Evolutionary conservation across 2,888 invertebrate genomes (phyloP), one percentile per base, ranked within the genome.

Genomic region (Orthosia gothica): DNA sequence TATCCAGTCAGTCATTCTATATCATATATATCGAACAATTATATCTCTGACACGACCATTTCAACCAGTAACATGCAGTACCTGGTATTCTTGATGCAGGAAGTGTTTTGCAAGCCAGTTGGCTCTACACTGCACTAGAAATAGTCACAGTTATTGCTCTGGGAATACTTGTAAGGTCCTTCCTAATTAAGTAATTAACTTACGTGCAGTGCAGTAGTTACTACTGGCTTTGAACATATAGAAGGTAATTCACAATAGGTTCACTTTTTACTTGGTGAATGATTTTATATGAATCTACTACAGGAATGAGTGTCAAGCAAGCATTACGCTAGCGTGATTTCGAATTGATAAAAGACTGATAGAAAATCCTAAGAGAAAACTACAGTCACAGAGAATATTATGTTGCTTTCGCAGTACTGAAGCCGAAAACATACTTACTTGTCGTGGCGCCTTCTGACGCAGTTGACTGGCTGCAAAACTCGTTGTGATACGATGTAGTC

Each of bases 71-170:
- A 59, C 47, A 61, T 49, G 69, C 74, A 83, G 74, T 81, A 63
- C 58, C 74, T 74, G 66, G 45, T 83, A 84, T 84, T 85, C 85
- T 85, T 73, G 67, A 84, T 67, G 67, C 80, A 85, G 89, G 90
- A 90, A 89, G 84, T 85, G 63, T 69, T 85, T 79, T 73, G 68
- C 71, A 75, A 88, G 82, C 74, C 75, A 80, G 78, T 76, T 83
- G 75, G 81, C 71, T 84, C 84, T 71, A 81, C 84, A 74, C 55
- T 62, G 32, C 49, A 77, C 79, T 75, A 70, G 71, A 50, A 64
- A 52, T 58, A 58, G 16, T 16, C 20, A 9, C 58, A 18, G 61
- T 57, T 76, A 76, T 69, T 71, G 74, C 65, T 32, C 74, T 68
- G 82, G 76, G 82, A 79, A 62, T 78, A 70, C 70, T 80, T 58